These are phyloP conservation scores for Mamestra brassicae DNA, from an alignment of 2,888 invertebrate genomes.

Conservation along the genomic window DNA sequence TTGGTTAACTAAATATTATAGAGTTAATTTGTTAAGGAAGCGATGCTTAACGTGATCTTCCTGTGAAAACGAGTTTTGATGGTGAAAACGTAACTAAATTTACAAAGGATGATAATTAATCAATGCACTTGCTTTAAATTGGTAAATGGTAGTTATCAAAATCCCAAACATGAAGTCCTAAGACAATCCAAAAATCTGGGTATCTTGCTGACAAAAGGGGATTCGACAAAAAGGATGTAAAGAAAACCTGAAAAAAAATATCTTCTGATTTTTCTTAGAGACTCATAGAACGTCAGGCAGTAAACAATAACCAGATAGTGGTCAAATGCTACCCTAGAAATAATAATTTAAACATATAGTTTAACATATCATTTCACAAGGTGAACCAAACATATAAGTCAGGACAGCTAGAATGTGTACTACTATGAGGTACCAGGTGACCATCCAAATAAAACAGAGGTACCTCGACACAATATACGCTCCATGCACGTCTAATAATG, in stretches of 20 bases:
- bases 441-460: conserved; percentile 38
- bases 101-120: neutral
- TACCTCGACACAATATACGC: conserved; percentile 41
- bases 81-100: neutral
- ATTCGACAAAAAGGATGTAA: no score
- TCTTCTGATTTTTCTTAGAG: neutral
- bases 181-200: neutral
- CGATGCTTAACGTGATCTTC: conserved; percentile 1
- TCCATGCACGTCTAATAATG: conserved; percentile 60
- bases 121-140: neutral
- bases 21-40: neutral
- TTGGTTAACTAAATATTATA: neutral
- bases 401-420: conserved; percentile 4
- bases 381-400: conserved; percentile 3
- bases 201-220: neutral
- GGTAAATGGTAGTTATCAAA: neutral
- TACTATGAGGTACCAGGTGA: conserved; percentile 22
- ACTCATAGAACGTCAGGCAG: neutral
- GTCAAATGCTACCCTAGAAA: neutral
- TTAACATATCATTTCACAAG: neutral
- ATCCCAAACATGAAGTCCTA: neutral
- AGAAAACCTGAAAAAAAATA: neutral
- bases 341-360: neutral
- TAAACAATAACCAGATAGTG: neutral
- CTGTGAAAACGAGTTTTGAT: neutral